Percentiles rank a stretch among this genome's conserved stretches.
These are phyloP conservation scores for Hesperophylax magnus DNA, from an alignment of 1,140 invertebrate species.

Conservation along the genomic window DNA sequence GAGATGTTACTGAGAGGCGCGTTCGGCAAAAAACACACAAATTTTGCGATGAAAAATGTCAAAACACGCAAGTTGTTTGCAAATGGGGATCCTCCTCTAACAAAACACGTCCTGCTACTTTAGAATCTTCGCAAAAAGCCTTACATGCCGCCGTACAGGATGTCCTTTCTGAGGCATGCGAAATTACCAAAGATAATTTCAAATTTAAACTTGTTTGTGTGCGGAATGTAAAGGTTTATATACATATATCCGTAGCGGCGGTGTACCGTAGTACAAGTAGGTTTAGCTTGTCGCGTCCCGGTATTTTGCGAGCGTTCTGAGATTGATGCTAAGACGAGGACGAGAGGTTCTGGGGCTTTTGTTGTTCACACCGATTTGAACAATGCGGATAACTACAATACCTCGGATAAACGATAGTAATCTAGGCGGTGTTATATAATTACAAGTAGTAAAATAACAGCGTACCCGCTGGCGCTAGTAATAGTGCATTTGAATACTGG, in stretches of 20 bases:
- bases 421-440: constrained; percentile 46
- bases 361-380: constrained; percentile 28
- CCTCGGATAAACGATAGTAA: constrained; percentile 44
- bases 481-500: constrained; percentile 45
- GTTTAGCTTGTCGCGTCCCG: not conserved
- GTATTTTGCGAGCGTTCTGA: constrained; percentile 35
- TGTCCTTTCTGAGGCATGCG: constrained; percentile 32
- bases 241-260: too few species aligned
- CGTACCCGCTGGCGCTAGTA: constrained; percentile 28
- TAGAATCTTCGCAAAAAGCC: constrained; percentile 53
- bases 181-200: constrained; percentile 58
- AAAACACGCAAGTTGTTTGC: constrained; percentile 53
- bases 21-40: constrained; percentile 37
- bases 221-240: constrained; percentile 9
- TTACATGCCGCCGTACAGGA: constrained; percentile 35
- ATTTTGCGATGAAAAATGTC: constrained; percentile 42
- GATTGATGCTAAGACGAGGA: constrained; percentile 35
- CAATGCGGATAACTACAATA: constrained; percentile 39
- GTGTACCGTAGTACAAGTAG: too few species aligned
- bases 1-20: constrained; percentile 33
- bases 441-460: constrained; percentile 41
- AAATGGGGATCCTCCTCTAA: constrained; percentile 40
- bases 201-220: constrained; percentile 52
- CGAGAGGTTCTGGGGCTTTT: constrained; percentile 29
- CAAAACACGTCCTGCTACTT: constrained; percentile 56